Evolutionary conservation across 2,888 invertebrate genomes (phyloP), one percentile per base, ranked within the genome.

Genomic region (Caenorhabditis wallacei): DNA sequence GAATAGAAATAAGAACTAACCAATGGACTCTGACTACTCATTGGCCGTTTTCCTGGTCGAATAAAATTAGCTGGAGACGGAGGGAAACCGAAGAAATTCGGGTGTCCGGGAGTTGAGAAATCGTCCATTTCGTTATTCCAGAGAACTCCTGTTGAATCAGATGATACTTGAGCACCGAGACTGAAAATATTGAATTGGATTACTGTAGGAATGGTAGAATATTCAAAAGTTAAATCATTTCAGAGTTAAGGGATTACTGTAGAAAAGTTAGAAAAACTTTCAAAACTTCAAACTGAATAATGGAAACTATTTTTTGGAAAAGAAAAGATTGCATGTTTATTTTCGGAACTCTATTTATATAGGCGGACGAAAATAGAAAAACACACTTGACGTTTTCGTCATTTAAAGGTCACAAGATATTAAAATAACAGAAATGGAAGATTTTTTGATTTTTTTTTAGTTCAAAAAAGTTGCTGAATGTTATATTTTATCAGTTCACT

Each of bases 111-210:
- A 2, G 95, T 94, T 0, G 95, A 95, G 92, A 98, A 98, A 92
- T 97, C 96, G 90, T 96, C 96, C 96, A 97, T 97, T 91, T 95
- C 95, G 89, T 96, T 95, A 92, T 96, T 97, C 92, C 96, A 95
- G 18, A 98, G 93, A n/a, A 98, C 95, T 0, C 97, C 98, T 0
- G 96, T 95, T 70, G 94, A 94, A 35, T 91, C 92, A 0, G 96
- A 96, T 0, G 95, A 94, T 18, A 95, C 93, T 84, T 95, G 94
- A 18, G 95, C 94, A 1, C 97, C 97, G 93, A 97, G 96, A 89
- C 96, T 97, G 92, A 1, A 48, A 7, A 13, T 16, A 43, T 43
- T 43, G 43, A 43, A n/a, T n/a, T n/a, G n/a, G n/a, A n/a, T n/a
- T n/a, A n/a, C n/a, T n/a, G n/a, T n/a, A n/a, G n/a, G n/a, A n/a